These are phyloP conservation scores for Ophthalmolycus amberensis DNA, from an alignment of 2,113 vertebrate species.

Conservation along the genomic window DNA sequence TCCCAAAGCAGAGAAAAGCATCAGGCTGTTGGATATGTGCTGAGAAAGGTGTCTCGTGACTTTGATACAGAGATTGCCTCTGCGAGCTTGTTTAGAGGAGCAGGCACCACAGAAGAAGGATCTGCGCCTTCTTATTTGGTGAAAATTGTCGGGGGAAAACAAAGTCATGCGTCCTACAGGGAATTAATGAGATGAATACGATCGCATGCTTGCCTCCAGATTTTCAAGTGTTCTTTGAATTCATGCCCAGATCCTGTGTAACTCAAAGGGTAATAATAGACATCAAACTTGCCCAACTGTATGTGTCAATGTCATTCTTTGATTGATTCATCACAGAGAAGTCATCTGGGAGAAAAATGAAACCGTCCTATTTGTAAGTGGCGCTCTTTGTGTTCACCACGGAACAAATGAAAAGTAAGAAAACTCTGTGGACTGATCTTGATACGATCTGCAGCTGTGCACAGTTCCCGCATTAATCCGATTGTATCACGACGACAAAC, in stretches of 20 bases:
- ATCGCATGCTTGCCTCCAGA: neutral
- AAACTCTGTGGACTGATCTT: neutral
- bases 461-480: constrained; percentile 21
- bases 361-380: constrained; percentile 15
- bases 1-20: neutral
- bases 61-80: neutral
- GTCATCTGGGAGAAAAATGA: neutral
- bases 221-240: constrained; percentile 7
- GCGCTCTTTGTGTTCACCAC: neutral
- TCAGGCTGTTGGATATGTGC: neutral
- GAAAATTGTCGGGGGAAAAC: neutral
- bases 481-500: constrained; percentile 24
- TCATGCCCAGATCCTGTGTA: neutral
- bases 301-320: neutral
- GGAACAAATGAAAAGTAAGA: constrained; percentile 1
- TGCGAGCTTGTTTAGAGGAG: constrained; percentile 3
- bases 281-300: neutral
- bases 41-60: neutral
- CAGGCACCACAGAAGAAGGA: neutral
- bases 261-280: neutral
- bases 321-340: constrained; percentile 29
- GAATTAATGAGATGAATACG: constrained; percentile 1
- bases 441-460: constrained; percentile 15
- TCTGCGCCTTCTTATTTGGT: constrained; percentile 2
- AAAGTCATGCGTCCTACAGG: neutral